Conservation (phyloP, 2,113 vertebrate species). For the Dasyurus viverrinus region DNA sequence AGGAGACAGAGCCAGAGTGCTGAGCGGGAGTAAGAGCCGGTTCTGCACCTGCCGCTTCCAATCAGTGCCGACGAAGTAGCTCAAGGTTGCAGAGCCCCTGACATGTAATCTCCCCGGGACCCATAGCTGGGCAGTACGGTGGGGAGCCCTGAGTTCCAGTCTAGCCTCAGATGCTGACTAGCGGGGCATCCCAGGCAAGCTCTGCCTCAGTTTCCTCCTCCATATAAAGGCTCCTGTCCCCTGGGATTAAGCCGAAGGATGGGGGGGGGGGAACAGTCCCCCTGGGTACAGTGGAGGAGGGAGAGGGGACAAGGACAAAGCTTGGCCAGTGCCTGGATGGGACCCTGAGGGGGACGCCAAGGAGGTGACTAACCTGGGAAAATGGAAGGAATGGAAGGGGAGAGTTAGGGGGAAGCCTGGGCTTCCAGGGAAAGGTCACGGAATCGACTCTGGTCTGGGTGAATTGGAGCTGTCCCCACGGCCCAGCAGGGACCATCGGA, state of each 20-base stretch:
- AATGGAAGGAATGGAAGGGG: background rate
- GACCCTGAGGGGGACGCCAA: background rate
- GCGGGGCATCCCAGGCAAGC: too few relatives aligned
- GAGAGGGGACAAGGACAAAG: background rate
- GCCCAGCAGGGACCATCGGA: background rate
- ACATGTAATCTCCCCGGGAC: background rate
- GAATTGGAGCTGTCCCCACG: too few relatives aligned
- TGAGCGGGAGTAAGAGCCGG: background rate
- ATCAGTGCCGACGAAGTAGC: background rate
- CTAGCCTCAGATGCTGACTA: too few relatives aligned
- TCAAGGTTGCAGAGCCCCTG: fast-evolving
- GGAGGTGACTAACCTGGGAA: background rate
- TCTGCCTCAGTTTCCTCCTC: background rate
- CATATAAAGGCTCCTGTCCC: too few relatives aligned
- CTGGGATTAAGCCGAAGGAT: background rate
- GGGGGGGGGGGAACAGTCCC: too few relatives aligned
- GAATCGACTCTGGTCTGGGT: too few relatives aligned
- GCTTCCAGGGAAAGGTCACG: too few relatives aligned
- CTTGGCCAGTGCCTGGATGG: background rate
- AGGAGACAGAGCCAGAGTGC: background rate
- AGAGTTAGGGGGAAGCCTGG: background rate
- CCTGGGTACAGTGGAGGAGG: too few relatives aligned
- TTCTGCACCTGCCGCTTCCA: background rate
- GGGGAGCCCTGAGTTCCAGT: too few relatives aligned
- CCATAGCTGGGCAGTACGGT: too few relatives aligned